Conservation (phyloP, 2,888 invertebrate genomes). For the Polydesmus complanatus region DNA sequence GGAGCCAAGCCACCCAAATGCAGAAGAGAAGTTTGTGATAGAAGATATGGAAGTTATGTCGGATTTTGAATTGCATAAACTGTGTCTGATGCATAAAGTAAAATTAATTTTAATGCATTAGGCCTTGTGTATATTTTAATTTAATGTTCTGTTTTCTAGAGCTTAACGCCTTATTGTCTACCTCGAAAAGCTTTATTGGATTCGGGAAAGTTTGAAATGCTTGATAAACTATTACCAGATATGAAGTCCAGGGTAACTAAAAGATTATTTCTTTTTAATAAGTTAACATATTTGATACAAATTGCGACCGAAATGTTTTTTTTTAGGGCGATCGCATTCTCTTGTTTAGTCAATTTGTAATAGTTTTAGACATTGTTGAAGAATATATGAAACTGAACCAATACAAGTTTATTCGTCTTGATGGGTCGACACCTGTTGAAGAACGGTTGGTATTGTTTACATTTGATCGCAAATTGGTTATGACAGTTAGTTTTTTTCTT, state of each 20-base stretch:
- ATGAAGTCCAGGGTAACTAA: conserved; percentile 41
- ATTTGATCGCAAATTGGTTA: not conserved
- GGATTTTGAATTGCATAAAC: conserved; percentile 78
- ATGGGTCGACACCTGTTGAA: conserved; percentile 61
- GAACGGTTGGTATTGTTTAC: conserved; percentile 4
- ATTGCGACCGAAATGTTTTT: too few species aligned
- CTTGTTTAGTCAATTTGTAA: conserved; percentile 92
- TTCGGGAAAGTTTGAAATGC: conserved; percentile 71
- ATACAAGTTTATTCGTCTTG: conserved; percentile 64
- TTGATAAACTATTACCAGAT: conserved; percentile 61
- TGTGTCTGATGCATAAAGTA: conserved; percentile 53
- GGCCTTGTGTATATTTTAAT: not conserved
- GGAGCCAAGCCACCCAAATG: conserved; percentile 35
- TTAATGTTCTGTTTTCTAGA: conserved; percentile 19
- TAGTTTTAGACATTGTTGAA: conserved; percentile 85
- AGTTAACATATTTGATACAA: not conserved
- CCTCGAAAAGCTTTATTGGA: conserved; percentile 50
- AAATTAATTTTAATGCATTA: conserved; percentile 22
- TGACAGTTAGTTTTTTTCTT: conserved; percentile 22
- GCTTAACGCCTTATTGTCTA: conserved; percentile 23
- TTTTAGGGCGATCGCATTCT: conserved; percentile 50
- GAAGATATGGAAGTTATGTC: conserved; percentile 79
- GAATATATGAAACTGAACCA: conserved; percentile 62
- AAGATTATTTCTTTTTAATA: not conserved
- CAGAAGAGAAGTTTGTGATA: conserved; percentile 42